These are phyloP conservation scores for Dallia pectoralis DNA, from an alignment of 2,797 vertebrate genomes.

Conservation along the genomic window DNA sequence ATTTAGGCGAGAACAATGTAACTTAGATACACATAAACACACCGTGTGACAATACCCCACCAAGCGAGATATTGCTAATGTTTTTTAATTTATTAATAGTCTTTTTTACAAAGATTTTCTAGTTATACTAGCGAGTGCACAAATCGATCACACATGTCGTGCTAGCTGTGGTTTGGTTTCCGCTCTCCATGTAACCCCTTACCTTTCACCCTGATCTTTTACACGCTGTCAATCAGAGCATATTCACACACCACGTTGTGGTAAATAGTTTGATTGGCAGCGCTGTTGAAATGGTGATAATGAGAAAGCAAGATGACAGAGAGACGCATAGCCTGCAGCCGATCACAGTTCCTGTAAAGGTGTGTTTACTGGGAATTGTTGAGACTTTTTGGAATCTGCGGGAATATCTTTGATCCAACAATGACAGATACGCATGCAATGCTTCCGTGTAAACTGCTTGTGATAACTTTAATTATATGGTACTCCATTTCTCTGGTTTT, in stretches of 20 bases:
- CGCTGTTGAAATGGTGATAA: slow-evolving; percentile 37
- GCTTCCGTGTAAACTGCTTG: background rate
- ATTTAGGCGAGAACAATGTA: background rate
- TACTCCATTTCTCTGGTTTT: too few species aligned
- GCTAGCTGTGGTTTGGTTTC: background rate
- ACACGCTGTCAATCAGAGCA: slow-evolving; percentile 28
- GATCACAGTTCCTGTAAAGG: slow-evolving; percentile 15
- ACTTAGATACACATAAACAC: background rate
- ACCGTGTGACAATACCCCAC: background rate
- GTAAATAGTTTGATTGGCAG: slow-evolving; percentile 40
- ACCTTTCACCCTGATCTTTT: slow-evolving; percentile 18
- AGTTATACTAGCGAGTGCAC: background rate
- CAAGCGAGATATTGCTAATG: background rate
- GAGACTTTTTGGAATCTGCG: background rate
- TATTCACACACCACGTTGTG: slow-evolving; percentile 26
- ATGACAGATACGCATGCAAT: too few species aligned
- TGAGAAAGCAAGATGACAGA: slow-evolving; percentile 33
- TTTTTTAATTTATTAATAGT: background rate
- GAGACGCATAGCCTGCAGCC: slow-evolving; percentile 23
- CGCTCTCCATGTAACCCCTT: slow-evolving; percentile 15
- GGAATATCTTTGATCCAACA: too few species aligned
- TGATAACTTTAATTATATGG: too few species aligned
- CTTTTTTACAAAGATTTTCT: background rate
- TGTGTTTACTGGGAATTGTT: slow-evolving; percentile 15
- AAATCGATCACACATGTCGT: too few species aligned